phyloP scores from a whole-genome alignment of 2,888 invertebrate genomes.

The Erannis defoliaria region DNA sequence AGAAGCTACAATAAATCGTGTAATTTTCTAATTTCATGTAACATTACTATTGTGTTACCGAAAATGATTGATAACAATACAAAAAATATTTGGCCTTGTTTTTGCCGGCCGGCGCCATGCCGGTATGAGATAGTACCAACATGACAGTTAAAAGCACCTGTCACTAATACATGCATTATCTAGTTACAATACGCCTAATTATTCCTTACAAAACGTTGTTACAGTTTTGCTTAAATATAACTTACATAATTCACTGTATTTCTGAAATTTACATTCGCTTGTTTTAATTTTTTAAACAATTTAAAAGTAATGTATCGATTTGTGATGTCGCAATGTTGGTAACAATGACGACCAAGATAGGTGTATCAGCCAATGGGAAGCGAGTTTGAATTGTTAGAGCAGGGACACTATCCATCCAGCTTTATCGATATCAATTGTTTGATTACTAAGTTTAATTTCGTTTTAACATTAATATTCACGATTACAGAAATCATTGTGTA shows the following conservation, averaged over 20 bases:
- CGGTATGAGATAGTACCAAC: conserved; percentile 54
- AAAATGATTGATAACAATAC: conserved; percentile 13
- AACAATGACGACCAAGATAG: conserved; percentile 53
- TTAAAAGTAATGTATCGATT: conserved; percentile 46
- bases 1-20: not conserved
- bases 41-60: not conserved
- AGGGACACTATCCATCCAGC: conserved; percentile 52
- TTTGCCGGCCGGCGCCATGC: conserved; percentile 30
- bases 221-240: not conserved
- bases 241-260: not conserved
- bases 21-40: not conserved
- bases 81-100: conserved; percentile 21
- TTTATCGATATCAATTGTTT: conserved; percentile 45
- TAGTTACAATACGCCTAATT: not conserved
- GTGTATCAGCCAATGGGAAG: conserved; percentile 67
- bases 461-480: not conserved
- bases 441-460: not conserved
- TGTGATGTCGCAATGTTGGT: conserved; percentile 59
- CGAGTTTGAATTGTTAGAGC: conserved; percentile 43
- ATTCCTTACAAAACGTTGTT: not conserved
- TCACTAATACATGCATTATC: conserved; percentile 30
- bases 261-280: not conserved
- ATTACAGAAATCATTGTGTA: not conserved
- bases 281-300: not conserved
- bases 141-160: conserved; percentile 59